These are phyloP conservation scores for Apodemus speciosus DNA, from an alignment of 2,113 vertebrate genomes.

Conservation along the genomic window DNA sequence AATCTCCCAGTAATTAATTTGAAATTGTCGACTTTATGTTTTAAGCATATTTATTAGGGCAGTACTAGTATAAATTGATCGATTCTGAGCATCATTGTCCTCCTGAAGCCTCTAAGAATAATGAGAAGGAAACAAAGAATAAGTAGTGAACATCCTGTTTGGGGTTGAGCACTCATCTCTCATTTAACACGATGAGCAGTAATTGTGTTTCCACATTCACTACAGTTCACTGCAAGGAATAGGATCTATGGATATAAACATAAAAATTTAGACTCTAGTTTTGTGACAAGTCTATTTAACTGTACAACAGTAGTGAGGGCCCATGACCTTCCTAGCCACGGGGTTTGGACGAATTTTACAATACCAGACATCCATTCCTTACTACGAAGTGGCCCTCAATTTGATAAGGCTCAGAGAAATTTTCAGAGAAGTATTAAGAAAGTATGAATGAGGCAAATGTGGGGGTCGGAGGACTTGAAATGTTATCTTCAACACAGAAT, in stretches of 20 bases:
- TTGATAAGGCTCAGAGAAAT: neutral
- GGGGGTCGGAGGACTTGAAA: neutral
- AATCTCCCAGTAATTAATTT: constrained; percentile 45
- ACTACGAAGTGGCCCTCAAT: neutral
- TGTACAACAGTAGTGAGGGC: neutral
- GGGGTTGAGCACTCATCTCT: too few relatives aligned
- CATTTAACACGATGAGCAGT: neutral
- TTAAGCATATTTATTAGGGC: neutral
- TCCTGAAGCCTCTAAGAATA: constrained; percentile 22
- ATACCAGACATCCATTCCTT: too few relatives aligned
- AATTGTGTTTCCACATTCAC: too few relatives aligned
- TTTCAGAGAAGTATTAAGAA: neutral
- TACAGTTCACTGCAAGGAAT: neutral
- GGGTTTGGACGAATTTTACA: neutral
- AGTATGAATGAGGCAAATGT: neutral
- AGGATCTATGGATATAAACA: neutral
- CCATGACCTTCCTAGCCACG: neutral
- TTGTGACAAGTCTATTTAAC: neutral
- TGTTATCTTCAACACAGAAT: neutral
- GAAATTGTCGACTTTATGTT: neutral
- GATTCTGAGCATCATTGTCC: constrained; percentile 1
- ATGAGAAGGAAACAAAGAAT: neutral
- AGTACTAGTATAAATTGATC: neutral
- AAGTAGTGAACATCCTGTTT: neutral
- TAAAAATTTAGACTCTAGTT: neutral